Evolutionary conservation across 1,140 invertebrate species (phyloP), one percentile per base, ranked within the genome.

Genomic region (Drosophila ercepeae): DNA sequence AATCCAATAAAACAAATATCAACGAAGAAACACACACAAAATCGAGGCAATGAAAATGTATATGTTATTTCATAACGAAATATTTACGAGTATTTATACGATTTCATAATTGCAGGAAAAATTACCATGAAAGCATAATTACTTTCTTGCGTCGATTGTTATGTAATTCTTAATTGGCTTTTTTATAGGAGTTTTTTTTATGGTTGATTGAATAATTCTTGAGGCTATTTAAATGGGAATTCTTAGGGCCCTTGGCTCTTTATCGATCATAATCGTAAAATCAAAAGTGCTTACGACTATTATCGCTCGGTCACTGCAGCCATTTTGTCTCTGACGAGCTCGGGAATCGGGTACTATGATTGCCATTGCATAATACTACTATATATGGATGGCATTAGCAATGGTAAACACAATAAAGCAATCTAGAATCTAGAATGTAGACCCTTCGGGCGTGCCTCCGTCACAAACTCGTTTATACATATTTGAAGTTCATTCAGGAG

Each of bases 1-100:
- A 77, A 73, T 45, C 78, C 73, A 82, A 82, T 82, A 82, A 82
- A 82, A 64, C 73, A 83, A 76, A 81, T 76, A 82, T 82, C 78
- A 81, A 71, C 63, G 45, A 57, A 76, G 52, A 81, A 81, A 81
- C 23, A 58, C 29, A 29, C 36, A 32, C 49, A 60, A 21, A 54
- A 58, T 41, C 18, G 27, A 23, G 59, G 69, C 69, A 75, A 64
- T 78, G 68, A 76, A 75, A 81, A 61, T 58, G 51, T 19, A 54
- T 41, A 59, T 58, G 36, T 54, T 59, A 75, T 75, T 75, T 75
- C 67, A 59, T 71, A 75, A 75, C 53, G 50, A 50, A 14, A 41
- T 16, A 41, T 16, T 8, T 27, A 42, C 39, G 9, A 19, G 16
- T 42, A 18, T 55, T 23, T 64, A 27, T 51, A 27, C 32, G 63